phyloP scores from a whole-genome alignment of 2,113 vertebrate genomes.

The Hydrochoerus hydrochaeris region DNA sequence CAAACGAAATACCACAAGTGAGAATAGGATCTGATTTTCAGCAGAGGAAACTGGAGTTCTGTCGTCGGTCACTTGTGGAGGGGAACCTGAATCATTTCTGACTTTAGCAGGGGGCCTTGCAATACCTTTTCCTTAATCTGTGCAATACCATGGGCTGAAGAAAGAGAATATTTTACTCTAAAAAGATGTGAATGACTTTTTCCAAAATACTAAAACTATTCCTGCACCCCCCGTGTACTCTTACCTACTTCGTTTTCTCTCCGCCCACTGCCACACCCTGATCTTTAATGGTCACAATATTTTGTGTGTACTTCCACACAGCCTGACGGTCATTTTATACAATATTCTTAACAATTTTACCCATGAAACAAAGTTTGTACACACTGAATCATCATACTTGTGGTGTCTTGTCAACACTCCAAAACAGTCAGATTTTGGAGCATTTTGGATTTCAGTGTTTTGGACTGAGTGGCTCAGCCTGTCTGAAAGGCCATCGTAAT shows the following conservation, averaged over 20 bases:
- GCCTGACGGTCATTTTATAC: not conserved
- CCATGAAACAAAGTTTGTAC: not conserved
- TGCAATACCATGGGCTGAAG: not conserved
- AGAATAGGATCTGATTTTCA: conserved; percentile 70
- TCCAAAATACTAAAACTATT: not conserved
- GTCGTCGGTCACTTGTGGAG: not conserved
- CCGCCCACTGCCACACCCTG: not conserved
- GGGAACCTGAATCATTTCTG: conserved; percentile 4
- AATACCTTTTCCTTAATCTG: not conserved
- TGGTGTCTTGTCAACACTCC: not conserved
- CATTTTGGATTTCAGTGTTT: not conserved
- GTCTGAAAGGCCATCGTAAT: not conserved
- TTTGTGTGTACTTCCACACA: not conserved
- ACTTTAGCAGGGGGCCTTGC: not conserved
- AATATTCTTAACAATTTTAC: not conserved
- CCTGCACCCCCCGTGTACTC: not conserved
- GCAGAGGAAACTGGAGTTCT: conserved; percentile 52
- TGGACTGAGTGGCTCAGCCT: not conserved
- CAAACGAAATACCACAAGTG: conserved; percentile 64
- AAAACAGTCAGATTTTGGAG: not conserved
- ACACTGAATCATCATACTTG: not conserved
- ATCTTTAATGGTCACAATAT: not conserved
- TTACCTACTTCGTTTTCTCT: not conserved
- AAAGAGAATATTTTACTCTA: not conserved
- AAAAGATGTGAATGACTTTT: not conserved